These are phyloP conservation scores for Nesogale talazaci DNA, from an alignment of 2,113 vertebrate genomes.

Conservation along the genomic window DNA sequence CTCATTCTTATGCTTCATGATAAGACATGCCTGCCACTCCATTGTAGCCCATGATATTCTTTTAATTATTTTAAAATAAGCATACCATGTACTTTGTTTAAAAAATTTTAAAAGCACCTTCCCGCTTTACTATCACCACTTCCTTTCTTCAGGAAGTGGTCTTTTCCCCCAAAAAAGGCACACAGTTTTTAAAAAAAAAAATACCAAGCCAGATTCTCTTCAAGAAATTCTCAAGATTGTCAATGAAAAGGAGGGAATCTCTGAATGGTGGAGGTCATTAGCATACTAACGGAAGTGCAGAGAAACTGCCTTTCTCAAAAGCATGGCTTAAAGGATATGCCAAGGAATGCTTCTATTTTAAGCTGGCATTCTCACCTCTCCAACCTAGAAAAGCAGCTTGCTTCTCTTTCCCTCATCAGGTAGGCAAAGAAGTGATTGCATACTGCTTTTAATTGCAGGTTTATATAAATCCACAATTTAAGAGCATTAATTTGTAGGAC, in stretches of 20 bases:
- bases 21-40: neutral
- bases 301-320: neutral
- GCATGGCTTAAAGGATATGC: neutral
- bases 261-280: neutral
- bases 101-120: neutral
- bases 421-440: conserved; percentile 26
- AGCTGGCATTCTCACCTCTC: conserved; percentile 20
- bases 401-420: conserved; percentile 37
- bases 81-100: no score
- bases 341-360: neutral
- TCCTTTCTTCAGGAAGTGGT: neutral
- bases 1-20: neutral
- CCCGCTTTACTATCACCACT: no score
- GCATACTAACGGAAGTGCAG: neutral
- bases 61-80: neutral
- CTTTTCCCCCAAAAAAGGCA: neutral
- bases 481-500: conserved; percentile 48
- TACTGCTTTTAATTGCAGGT: conserved; percentile 48
- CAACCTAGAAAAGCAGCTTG: neutral
- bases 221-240: neutral
- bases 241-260: neutral
- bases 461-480: conserved; percentile 6
- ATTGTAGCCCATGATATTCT: no score
- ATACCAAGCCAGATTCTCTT: neutral
- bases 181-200: neutral